Evolutionary conservation across 2,113 vertebrate genomes (phyloP), one percentile per base, ranked within the genome.

Genomic region (Thymallus thymallus): DNA sequence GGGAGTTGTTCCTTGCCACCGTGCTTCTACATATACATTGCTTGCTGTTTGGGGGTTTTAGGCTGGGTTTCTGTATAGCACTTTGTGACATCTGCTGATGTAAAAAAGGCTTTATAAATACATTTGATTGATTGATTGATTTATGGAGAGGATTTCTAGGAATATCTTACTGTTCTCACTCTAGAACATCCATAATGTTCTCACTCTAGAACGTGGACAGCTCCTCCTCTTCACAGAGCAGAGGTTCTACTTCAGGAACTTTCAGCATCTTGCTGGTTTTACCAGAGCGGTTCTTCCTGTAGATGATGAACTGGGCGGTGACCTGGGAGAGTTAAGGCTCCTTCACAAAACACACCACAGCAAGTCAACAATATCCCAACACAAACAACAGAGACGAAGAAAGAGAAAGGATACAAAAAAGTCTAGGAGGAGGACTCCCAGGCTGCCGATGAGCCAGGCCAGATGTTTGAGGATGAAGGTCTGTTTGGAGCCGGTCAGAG

Each of bases 341-440:
- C 85, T 81, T 88, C 68, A 30, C 30, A 71, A 71, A 26, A 76
- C 23, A 69, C 2, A n/a, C 12, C 5, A 23, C 45, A 65, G 58
- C 2, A 71, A 69, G 22, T 46, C 9, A 55, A 71, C 48, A 51
- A 51, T 16, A 5, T 6, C 4, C 2, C 20, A 22, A n/a, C 22
- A 24, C 3, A 63, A 23, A 26, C 7, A 63, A 51, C 3, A n/a
- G n/a, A n/a, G n/a, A n/a, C n/a, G n/a, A n/a, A n/a, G n/a, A n/a
- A n/a, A n/a, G n/a, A n/a, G 24, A 30, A 92, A 94, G 87, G 85
- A 92, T 90, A 93, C 88, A 75, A 94, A 89, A 82, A 86, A 60
- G 14, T 93, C 89, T 0, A 92, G 86, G 65, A 95, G 66, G 24
- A 92, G 79, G 72, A 93, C 87, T 62, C 90, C 91, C 68, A 93